Base-by-base conservation (phyloP, 2,888 invertebrate genomes). In the Drosophila siamana region DNA sequence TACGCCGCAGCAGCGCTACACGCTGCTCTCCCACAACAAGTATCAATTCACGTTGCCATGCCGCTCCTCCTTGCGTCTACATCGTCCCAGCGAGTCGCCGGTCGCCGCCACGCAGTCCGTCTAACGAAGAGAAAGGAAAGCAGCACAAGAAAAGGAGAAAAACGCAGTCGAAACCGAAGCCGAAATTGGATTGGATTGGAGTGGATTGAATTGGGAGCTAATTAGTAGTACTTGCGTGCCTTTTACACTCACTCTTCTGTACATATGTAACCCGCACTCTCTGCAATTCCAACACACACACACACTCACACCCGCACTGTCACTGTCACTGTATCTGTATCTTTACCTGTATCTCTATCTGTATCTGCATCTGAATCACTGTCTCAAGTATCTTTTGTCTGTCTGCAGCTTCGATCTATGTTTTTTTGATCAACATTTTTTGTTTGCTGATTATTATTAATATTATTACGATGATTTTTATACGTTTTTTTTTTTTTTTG, bases 1-100 rank as follows among this genome's bases (percentile, higher is more conserved):
- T 13, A 91, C 93, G 24, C 94, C 94, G 19, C 93, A 93, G 74
- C 94, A 94, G 72, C 89, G 91, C 52, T 92, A 92, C 65, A 89
- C 90, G 69, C 67, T 92, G 63, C 84, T 91, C 61, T 91, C 89
- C 78, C 88, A 90, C 73, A 90, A 88, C 70, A 92, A 92, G 86
- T 92, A 92, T 77, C 90, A 91, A 86, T 90, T 92, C 78, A 89
- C 90, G 89, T 90, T 92, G 89, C 92, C 92, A 90, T 92, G 92
- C 76, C 90, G 92, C 85, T 92, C 92, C 66, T 92, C 92, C 60
- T 86, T 92, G 80, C 91, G 91, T 72, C 80, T 90, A 46, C 87
- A 80, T 26, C 72, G 86, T 62, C 75, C 68, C 54, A 76, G 61
- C 50, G 79, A 76, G 46, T 55, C 71, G 26, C 8, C 36, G 15